A percentile compares a stretch with the other conserved stretches of the same genome.
These are phyloP conservation scores for Apostichopus japonicus DNA, from an alignment of 35 echinoderm and acorn worm genomes.

Conservation along the genomic window DNA sequence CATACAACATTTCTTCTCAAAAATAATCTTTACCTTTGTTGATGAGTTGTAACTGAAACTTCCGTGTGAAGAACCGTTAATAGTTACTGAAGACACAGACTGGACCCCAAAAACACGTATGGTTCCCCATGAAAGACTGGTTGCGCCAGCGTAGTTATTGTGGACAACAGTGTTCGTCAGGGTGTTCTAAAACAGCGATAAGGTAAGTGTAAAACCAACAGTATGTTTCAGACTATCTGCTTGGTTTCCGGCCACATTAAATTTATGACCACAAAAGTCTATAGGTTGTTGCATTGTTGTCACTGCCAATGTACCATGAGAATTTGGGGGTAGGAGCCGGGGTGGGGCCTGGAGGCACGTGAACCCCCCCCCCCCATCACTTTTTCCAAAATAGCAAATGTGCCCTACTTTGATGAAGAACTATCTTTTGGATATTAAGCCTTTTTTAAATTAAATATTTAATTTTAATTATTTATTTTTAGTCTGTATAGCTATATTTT, in stretches of 20 bases:
- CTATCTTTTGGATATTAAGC: too few species aligned
- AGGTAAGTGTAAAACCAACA: not conserved
- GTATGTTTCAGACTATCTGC: not conserved
- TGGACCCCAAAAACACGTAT: slow-evolving; percentile 56
- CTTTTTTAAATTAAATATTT: too few species aligned
- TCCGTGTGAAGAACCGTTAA: slow-evolving; percentile 11
- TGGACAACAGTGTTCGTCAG: slow-evolving; percentile 41
- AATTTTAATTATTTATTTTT: too few species aligned
- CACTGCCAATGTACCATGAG: not conserved
- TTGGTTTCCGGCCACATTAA: not conserved
- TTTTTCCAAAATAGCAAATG: too few species aligned
- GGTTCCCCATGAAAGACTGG: slow-evolving; percentile 60
- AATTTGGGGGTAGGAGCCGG: not conserved
- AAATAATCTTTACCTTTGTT: not conserved
- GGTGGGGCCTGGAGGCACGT: too few species aligned
- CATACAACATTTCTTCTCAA: too few species aligned
- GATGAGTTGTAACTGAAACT: not conserved
- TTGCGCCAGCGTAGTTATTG: slow-evolving; percentile 43
- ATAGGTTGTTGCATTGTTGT: not conserved
- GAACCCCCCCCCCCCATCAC: too few species aligned
- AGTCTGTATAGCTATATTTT: too few species aligned
- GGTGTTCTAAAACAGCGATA: not conserved
- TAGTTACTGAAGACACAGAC: slow-evolving; percentile 11
- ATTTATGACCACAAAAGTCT: not conserved
- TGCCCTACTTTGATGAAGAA: too few species aligned